phyloP scores from a whole-genome alignment of 2,113 vertebrate genomes.

The Poecile atricapillus region DNA sequence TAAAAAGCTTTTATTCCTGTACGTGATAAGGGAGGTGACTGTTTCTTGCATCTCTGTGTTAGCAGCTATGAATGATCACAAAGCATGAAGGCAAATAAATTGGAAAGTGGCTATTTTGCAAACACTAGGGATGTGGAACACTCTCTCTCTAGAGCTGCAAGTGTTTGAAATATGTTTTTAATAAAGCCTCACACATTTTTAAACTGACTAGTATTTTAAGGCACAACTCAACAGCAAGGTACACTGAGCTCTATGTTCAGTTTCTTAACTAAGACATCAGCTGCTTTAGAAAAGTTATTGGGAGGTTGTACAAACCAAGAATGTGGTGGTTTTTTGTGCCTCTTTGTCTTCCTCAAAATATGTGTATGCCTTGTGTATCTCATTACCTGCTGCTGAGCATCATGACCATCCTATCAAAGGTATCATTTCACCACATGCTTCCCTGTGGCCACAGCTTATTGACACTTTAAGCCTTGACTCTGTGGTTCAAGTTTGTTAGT shows the following conservation, averaged over 20 bases:
- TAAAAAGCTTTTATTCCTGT: background rate
- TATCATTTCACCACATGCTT: background rate
- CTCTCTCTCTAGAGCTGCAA: background rate
- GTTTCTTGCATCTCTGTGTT: background rate
- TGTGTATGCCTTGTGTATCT: background rate
- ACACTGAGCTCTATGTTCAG: background rate
- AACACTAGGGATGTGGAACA: background rate
- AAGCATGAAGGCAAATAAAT: background rate
- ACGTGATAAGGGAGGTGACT: background rate
- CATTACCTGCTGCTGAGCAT: background rate
- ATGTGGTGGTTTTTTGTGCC: background rate
- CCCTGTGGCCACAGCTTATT: background rate
- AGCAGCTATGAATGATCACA: background rate
- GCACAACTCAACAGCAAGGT: background rate
- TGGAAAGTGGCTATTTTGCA: background rate
- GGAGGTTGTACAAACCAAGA: background rate
- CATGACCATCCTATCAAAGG: background rate
- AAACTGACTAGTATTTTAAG: background rate
- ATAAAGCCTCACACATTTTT: constrained; percentile 11
- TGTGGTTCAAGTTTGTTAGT: background rate
- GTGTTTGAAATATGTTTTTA: constrained; percentile 38
- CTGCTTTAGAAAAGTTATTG: background rate
- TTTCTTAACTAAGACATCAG: background rate
- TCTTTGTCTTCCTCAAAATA: background rate
- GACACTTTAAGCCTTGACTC: background rate